phyloP scores from a whole-genome alignment of 2,888 invertebrate genomes.

The Ernsta delagoae region DNA sequence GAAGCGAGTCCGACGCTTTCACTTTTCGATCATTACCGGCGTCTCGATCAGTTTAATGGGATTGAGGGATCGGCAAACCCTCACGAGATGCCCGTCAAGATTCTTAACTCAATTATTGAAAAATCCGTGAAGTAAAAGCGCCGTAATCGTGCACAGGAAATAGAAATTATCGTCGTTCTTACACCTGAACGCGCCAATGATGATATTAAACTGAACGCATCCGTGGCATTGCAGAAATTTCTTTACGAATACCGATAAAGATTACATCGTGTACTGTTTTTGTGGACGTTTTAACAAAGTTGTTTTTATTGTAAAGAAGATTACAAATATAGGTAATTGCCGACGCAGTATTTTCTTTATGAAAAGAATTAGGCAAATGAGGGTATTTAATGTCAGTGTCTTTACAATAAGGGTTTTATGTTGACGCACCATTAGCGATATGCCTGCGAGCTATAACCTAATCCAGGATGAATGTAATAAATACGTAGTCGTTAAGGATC shows the following conservation, averaged over 20 bases:
- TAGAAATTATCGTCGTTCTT: conserved; percentile 38
- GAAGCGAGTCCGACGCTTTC: conserved; percentile 67
- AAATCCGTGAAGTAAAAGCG: conserved; percentile 39
- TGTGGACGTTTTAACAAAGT: conserved; percentile 7
- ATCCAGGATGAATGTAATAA: conserved; percentile 34
- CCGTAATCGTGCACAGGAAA: conserved; percentile 36
- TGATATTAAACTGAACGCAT: conserved; percentile 36
- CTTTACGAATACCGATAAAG: conserved; percentile 27
- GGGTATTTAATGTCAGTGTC: conserved; percentile 24
- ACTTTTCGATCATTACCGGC: conserved; percentile 71
- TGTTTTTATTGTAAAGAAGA: conserved; percentile 18
- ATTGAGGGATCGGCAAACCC: conserved; percentile 50
- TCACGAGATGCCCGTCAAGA: conserved; percentile 44
- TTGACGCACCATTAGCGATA: conserved; percentile 30
- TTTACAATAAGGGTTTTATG: conserved; percentile 31
- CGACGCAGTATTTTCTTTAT: conserved; percentile 4
- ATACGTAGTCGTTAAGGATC: conserved; percentile 29
- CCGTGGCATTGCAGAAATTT: conserved; percentile 32
- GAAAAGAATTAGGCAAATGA: conserved; percentile 11
- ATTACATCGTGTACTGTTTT: conserved; percentile 18
- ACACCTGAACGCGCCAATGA: conserved; percentile 33
- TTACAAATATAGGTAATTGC: conserved; percentile 3
- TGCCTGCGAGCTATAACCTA: conserved; percentile 34
- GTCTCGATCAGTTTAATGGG: conserved; percentile 50
- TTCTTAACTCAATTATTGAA: conserved; percentile 47